Evolutionary conservation across 1,140 invertebrate genomes (phyloP).

Genomic region (Bombus picipes): DNA sequence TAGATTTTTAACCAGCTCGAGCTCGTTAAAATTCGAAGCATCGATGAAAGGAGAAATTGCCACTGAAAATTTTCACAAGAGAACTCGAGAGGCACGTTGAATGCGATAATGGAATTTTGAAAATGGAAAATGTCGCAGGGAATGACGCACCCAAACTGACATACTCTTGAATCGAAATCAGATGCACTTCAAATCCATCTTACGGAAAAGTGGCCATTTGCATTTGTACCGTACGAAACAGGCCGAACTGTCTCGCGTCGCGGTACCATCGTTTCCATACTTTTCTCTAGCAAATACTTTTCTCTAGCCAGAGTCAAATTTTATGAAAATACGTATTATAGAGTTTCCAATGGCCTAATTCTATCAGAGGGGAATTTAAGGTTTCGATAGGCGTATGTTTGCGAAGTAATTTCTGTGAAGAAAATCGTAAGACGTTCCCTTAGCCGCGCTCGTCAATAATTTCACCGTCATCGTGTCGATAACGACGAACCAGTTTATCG

Average conservation of each 20-base stretch:
- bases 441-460: not conserved
- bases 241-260: not conserved
- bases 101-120: not conserved
- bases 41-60: not conserved
- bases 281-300: not conserved
- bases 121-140: not conserved
- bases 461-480: not conserved
- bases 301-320: not conserved
- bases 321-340: not conserved
- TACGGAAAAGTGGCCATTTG: slow-evolving; percentile 39
- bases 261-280: not conserved
- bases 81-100: not conserved
- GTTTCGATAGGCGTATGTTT: not conserved
- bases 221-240: slow-evolving; percentile 21
- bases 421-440: not conserved
- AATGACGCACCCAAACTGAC: not conserved
- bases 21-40: not conserved
- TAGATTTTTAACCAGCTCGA: not conserved
- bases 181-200: slow-evolving; percentile 40
- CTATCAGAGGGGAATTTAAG: too few species aligned
- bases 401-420: too few species aligned
- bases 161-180: slow-evolving; percentile 19
- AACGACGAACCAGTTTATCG: not conserved
- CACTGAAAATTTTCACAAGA: not conserved
- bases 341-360: not conserved